A percentile compares a stretch with the other conserved stretches of the same genome.
Conservation (phyloP, 2,797 vertebrate genomes). For the Centropyge bicolor region DNA sequence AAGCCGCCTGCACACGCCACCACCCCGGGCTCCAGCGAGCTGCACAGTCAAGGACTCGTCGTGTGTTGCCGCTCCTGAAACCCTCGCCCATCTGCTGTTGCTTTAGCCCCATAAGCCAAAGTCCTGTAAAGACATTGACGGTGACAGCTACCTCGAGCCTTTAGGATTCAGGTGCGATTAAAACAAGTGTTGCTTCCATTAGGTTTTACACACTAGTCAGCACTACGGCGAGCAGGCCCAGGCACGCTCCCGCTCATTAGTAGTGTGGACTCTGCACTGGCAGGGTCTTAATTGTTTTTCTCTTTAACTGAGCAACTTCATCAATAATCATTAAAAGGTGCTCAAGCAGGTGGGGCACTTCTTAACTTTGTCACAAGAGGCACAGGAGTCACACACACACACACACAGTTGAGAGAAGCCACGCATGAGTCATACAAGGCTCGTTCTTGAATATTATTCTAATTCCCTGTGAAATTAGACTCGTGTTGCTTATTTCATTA, state of each 20-base stretch:
- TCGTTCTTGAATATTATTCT: slow-evolving; percentile 31
- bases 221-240: slow-evolving; percentile 67
- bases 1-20: slow-evolving; percentile 59
- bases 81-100: slow-evolving; percentile 69
- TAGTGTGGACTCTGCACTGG: slow-evolving; percentile 73
- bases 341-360: slow-evolving; percentile 72
- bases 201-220: slow-evolving; percentile 76
- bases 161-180: slow-evolving; percentile 81
- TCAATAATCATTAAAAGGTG: slow-evolving; percentile 87
- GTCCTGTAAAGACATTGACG: slow-evolving; percentile 69
- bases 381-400: slow-evolving; percentile 15
- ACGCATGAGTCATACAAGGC: slow-evolving; percentile 23
- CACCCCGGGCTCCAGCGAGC: slow-evolving; percentile 65
- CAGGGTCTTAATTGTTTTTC: slow-evolving; percentile 84
- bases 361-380: slow-evolving; percentile 47
- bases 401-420: neutral
- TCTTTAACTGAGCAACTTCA: slow-evolving; percentile 86
- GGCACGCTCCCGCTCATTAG: slow-evolving; percentile 79
- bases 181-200: slow-evolving; percentile 74
- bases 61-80: slow-evolving; percentile 44
- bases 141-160: slow-evolving; percentile 72
- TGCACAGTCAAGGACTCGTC: slow-evolving; percentile 66
- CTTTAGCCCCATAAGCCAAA: slow-evolving; percentile 66
- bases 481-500: slow-evolving; percentile 38
- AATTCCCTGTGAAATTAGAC: slow-evolving; percentile 34